Evolutionary conservation across 2,113 vertebrate species (phyloP), one percentile per base, ranked within the genome.

Genomic region (Anthoscopus minutus): DNA sequence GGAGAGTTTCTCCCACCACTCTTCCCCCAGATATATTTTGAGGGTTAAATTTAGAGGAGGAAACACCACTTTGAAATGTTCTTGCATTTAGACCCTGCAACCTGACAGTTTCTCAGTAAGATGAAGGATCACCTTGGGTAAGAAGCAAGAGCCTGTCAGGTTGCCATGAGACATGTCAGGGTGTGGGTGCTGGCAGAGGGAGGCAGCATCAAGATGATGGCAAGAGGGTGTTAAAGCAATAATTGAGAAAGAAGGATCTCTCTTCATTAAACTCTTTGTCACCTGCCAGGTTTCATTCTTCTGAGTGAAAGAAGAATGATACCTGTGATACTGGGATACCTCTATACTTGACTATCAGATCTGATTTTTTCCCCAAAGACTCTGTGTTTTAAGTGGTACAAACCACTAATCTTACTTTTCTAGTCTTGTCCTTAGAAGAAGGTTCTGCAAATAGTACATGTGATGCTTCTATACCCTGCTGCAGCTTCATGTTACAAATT

Each of bases 391-490:
- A 88, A 83, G 35, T 50, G 13, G 38, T 35, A 70, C 23, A 19
- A 91, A 50, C 12, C 14, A 72, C 19, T 45, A 54, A 70, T 45
- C 45, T 62, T 81, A 33, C 16, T 86, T 51, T 61, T 74, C 64
- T 70, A 42, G 11, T 38, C 35, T 27, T 25, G 5, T 37, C 45
- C 28, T 64, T 53, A 58, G 38, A 73, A n/a, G 20, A 31, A 15
- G 13, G 6, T 5, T 72, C 22, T 69, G 19, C 40, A 88, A 57
- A 24, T 11, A 25, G 12, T 15, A 45, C 1, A 1, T 0, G 4
- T 6, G 22, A 62, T 48, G 25, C 3, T 78, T 66, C 83, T 33
- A 54, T 33, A 33, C 19, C 5, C 15, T 42, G 25, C 13, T 54
- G 47, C 45, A 86, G 60, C 24, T 86, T 88, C 15, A 5, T 5